phyloP scores from a whole-genome alignment of 1,140 invertebrate genomes.

The Maconellicoccus hirsutus region DNA sequence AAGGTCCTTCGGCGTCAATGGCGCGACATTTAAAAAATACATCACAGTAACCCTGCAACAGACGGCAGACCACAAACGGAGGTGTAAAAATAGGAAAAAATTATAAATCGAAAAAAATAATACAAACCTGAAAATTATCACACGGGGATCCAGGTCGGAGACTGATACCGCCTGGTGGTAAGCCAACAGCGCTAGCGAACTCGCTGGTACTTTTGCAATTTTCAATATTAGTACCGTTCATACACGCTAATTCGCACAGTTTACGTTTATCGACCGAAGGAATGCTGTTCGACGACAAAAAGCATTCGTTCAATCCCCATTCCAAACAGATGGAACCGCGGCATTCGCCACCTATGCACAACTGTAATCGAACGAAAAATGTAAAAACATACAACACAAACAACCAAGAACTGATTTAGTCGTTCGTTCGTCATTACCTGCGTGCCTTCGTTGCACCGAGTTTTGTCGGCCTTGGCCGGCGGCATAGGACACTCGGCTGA shows the following conservation, averaged over 20 bases:
- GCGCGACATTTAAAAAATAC: conserved; percentile 94
- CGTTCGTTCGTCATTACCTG: conserved; percentile 38
- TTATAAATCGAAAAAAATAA: no score
- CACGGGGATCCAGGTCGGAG: conserved; percentile 89
- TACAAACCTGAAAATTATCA: conserved; percentile 83
- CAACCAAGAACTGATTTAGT: no score
- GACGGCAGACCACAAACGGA: background rate
- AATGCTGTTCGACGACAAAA: conserved; percentile 71
- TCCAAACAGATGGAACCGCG: conserved; percentile 88
- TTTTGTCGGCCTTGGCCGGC: conserved; percentile 61
- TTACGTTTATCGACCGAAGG: conserved; percentile 76
- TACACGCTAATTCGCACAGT: conserved; percentile 92
- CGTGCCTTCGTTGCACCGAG: conserved; percentile 70
- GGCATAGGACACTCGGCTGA: conserved; percentile 76
- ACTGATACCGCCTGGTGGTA: conserved; percentile 74
- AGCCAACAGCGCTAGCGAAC: conserved; percentile 57
- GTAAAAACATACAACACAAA: conserved; percentile 30
- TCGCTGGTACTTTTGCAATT: conserved; percentile 80
- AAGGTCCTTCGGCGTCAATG: conserved; percentile 94
- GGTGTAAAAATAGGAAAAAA: background rate
- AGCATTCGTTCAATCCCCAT: conserved; percentile 91
- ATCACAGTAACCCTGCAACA: conserved; percentile 83
- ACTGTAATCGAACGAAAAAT: no score
- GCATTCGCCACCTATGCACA: conserved; percentile 91
- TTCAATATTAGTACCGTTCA: conserved; percentile 59